These are phyloP conservation scores for Drosophila sp. DNA, from an alignment of 1,140 invertebrate genomes.

Conservation along the genomic window DNA sequence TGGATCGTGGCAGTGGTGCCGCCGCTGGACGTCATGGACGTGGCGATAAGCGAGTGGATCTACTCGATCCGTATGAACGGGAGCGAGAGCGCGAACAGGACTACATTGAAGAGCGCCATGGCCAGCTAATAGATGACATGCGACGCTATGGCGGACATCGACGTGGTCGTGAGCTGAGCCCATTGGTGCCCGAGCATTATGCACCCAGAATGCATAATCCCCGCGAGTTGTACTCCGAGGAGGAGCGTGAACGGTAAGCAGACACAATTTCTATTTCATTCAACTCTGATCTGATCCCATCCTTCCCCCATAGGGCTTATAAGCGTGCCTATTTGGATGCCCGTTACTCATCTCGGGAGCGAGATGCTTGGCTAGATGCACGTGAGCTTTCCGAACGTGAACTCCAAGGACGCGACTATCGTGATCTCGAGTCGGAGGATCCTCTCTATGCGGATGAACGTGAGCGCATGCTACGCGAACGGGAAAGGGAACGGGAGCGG, in stretches of 20 bases:
- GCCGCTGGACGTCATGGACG: constrained; percentile 40
- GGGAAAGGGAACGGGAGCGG: constrained; percentile 55
- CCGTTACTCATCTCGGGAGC: constrained; percentile 64
- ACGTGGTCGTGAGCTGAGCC: constrained; percentile 65
- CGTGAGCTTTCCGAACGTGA: constrained; percentile 61
- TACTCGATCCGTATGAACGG: constrained; percentile 68
- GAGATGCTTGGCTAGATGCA: constrained; percentile 69
- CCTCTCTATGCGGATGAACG: constrained; percentile 72
- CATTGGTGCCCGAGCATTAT: constrained; percentile 62
- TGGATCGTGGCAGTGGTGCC: constrained; percentile 42
- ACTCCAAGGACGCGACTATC: constrained; percentile 65
- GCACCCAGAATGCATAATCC: constrained; percentile 61
- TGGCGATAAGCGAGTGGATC: constrained; percentile 56
- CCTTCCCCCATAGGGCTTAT: constrained; percentile 49
- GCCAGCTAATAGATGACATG: constrained; percentile 69
- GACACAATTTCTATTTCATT: background rate
- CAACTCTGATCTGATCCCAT: background rate
- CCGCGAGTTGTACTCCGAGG: constrained; percentile 72
- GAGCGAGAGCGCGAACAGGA: constrained; percentile 78
- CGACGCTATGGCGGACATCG: constrained; percentile 57
- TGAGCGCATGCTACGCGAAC: constrained; percentile 35
- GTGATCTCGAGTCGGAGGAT: constrained; percentile 68
- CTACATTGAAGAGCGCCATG: constrained; percentile 65
- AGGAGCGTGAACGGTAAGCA: constrained; percentile 69
- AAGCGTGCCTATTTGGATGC: constrained; percentile 69